A percentile compares a stretch with the other conserved stretches of the same genome.
phyloP scores from a whole-genome alignment of 1,140 invertebrate species.

The Luehdorfia chinensis region DNA sequence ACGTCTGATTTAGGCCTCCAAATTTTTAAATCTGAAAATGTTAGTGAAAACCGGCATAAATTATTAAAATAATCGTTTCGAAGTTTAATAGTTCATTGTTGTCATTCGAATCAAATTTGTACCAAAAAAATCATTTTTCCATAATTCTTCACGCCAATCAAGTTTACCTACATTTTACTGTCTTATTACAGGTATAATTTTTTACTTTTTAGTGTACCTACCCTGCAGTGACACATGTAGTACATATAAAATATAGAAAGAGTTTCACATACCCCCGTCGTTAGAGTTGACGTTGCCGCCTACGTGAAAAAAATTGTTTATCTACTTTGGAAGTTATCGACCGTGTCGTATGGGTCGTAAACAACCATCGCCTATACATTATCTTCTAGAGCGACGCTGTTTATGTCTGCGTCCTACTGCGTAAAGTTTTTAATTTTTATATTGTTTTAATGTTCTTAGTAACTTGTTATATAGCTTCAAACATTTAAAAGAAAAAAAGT shows the following conservation, averaged over 20 bases:
- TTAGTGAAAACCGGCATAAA: no score
- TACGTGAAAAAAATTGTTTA: constrained; percentile 16
- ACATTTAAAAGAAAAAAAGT: background rate
- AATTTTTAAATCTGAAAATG: no score
- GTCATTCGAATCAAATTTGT: no score
- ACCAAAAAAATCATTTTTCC: no score
- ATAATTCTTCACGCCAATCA: no score
- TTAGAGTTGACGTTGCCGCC: constrained; percentile 4
- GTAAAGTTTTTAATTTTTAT: constrained; percentile 11
- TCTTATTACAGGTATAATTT: no score
- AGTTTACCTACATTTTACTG: no score
- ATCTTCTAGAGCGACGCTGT: constrained; percentile 12
- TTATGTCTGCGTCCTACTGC: background rate
- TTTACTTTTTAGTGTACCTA: no score
- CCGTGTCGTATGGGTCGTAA: constrained; percentile 14
- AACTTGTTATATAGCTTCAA: background rate
- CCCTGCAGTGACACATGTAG: no score
- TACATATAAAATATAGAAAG: background rate
- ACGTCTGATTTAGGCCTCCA: no score
- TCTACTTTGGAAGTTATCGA: constrained; percentile 15
- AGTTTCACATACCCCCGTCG: background rate
- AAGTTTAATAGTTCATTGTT: no score
- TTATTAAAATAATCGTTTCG: no score
- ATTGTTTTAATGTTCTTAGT: constrained; percentile 11
- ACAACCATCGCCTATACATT: constrained; percentile 15